Conservation (phyloP, 2,113 vertebrate species). For the Podarcis muralis region DNA sequence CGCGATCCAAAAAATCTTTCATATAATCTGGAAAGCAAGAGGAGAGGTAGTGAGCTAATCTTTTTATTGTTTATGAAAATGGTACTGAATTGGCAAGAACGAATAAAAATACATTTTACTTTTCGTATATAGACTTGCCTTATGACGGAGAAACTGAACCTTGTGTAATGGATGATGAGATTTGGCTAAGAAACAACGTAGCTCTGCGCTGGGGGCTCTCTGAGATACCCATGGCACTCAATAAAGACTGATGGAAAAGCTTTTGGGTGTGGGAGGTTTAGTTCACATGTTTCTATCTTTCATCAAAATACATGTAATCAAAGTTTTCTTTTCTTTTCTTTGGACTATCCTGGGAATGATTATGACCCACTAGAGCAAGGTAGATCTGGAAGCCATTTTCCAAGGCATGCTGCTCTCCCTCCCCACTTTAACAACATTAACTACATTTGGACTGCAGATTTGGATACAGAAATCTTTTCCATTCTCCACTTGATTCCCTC, state of each 20-base stretch:
- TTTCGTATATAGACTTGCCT: neutral
- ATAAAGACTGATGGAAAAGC: neutral
- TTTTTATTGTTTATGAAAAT: neutral
- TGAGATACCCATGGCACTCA: neutral
- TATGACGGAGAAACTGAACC: neutral
- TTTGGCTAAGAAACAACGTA: neutral
- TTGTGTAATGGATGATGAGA: neutral
- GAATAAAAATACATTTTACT: neutral
- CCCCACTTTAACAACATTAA: conserved; percentile 1
- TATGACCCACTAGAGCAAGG: neutral
- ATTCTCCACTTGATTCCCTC: neutral
- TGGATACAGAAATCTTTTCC: neutral
- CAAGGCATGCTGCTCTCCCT: neutral
- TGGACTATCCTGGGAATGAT: neutral
- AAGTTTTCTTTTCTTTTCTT: neutral
- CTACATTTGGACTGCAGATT: neutral
- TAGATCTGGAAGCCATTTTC: neutral
- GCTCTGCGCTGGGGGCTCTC: neutral
- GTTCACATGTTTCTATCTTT: neutral
- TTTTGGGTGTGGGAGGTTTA: neutral
- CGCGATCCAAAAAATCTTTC: neutral
- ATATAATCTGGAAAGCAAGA: neutral
- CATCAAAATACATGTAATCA: neutral
- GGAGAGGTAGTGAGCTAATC: neutral
- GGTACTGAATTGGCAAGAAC: neutral